Evolutionary conservation across 2,113 vertebrate species (phyloP).

Genomic region (Alethe diademata): DNA sequence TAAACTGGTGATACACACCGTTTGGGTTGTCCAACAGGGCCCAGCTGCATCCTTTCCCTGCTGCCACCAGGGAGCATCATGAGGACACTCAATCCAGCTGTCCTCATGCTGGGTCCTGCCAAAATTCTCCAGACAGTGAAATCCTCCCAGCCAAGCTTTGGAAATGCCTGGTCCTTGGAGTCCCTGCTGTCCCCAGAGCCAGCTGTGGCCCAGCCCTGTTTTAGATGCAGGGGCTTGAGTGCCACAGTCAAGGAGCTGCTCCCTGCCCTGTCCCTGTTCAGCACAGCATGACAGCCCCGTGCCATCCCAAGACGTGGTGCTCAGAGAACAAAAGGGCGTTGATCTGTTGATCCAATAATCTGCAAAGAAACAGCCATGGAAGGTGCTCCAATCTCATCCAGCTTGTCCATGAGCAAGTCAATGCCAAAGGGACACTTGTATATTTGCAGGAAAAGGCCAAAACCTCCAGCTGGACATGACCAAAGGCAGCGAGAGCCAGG

Average conservation of each 20-base stretch:
- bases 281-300: not conserved
- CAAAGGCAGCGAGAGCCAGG: not conserved
- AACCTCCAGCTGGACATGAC: not conserved
- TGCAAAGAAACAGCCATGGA: not conserved
- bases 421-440: accelerated
- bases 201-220: not conserved
- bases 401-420: not conserved
- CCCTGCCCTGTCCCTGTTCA: not conserved
- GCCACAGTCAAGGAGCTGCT: not conserved
- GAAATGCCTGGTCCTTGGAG: not conserved
- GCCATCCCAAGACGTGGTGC: not conserved
- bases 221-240: accelerated
- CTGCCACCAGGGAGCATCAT: conserved; percentile 49
- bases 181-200: not conserved
- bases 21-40: not conserved
- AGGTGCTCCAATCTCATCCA: not conserved
- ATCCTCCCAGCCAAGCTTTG: not conserved
- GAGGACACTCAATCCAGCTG: not conserved
- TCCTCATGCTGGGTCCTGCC: accelerated
- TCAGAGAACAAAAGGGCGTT: not conserved
- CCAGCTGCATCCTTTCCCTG: not conserved
- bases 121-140: not conserved
- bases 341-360: not conserved
- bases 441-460: not conserved
- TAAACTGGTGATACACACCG: not conserved